These are phyloP conservation scores for Spilogale gracilis DNA, from an alignment of 2,113 vertebrate species.

Conservation along the genomic window DNA sequence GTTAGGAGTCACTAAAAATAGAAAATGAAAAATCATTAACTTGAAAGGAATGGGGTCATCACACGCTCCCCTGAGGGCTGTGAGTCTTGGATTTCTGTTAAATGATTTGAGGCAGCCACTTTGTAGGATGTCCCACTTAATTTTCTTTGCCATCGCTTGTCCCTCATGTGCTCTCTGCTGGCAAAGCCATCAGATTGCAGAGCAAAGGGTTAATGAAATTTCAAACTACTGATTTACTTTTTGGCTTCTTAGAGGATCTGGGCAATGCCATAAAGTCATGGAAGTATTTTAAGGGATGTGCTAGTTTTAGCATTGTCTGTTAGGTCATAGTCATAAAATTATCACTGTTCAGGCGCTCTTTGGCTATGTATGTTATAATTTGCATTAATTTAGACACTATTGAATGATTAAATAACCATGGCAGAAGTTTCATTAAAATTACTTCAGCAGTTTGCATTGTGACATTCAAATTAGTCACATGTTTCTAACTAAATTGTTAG, in stretches of 20 bases:
- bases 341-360: neutral
- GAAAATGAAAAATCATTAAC: slow-evolving; percentile 28
- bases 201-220: slow-evolving; percentile 20
- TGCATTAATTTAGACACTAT: slow-evolving; percentile 45
- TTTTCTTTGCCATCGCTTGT: neutral
- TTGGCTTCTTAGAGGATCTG: neutral
- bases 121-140: neutral
- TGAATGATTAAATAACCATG: neutral
- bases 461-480: slow-evolving; percentile 20
- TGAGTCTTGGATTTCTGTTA: neutral
- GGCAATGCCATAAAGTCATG: neutral
- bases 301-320: neutral
- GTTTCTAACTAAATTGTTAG: slow-evolving; percentile 4
- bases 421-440: slow-evolving; percentile 20
- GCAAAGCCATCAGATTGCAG: neutral
- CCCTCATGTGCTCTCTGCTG: neutral
- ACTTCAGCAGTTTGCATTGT: neutral
- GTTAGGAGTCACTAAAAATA: slow-evolving; percentile 44
- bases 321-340: neutral
- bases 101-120: neutral
- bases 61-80: neutral
- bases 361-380: neutral
- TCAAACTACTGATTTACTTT: neutral
- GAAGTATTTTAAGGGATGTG: slow-evolving; percentile 26
- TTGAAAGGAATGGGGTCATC: slow-evolving; percentile 41